Evolutionary conservation across 1,140 invertebrate genomes (phyloP), one percentile per base, ranked within the genome.

Genomic region (Bicyclus anynana): DNA sequence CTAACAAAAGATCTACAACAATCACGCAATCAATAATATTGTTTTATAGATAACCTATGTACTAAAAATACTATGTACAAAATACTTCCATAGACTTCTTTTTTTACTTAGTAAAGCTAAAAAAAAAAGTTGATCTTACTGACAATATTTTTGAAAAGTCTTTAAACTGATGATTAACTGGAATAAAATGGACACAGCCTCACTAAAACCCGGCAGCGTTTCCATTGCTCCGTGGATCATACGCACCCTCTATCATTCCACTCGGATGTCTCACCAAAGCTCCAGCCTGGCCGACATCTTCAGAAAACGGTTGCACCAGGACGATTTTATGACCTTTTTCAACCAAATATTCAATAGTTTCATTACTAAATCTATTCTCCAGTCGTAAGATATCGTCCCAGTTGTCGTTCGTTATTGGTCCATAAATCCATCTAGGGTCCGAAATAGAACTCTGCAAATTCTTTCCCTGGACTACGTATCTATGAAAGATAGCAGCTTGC

Each of bases 401-500:
- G 12, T 33, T 4, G 48, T 71, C 67, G 0, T 62, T 67, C 0
- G 17, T 1, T 37, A 64, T 55, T 13, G 67, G 59, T 16, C 81
- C 84, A 50, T 78, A 87, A 3, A 83, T n/a, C 84, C 82, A 87
- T 53, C 84, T 75, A 9, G 84, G 84, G 18, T 64, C 59, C 1
- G 71, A 74, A 13, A 87, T 40, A 46, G 78, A 64, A 20, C 46
- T 48, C 59, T 87, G 82, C 13, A 85, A 72, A 23, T 67, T 65
- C 10, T 67, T 48, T 26, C 60, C 61, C 67, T 87, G 84, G 14
- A 87, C 69, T 13, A 75, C 82, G 37, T 87, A 81, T 59, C 84
- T 69, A 49, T 87, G 82, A 35, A 87, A 87, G 23, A 87, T 74
- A 3, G 81, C 82, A 12, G 82, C 69, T 73, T 87, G 84, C 10